Percentiles rank a stretch among this genome's conserved stretches.
Conservation (phyloP, 2,113 vertebrate species). For the Tragelaphus scriptus region DNA sequence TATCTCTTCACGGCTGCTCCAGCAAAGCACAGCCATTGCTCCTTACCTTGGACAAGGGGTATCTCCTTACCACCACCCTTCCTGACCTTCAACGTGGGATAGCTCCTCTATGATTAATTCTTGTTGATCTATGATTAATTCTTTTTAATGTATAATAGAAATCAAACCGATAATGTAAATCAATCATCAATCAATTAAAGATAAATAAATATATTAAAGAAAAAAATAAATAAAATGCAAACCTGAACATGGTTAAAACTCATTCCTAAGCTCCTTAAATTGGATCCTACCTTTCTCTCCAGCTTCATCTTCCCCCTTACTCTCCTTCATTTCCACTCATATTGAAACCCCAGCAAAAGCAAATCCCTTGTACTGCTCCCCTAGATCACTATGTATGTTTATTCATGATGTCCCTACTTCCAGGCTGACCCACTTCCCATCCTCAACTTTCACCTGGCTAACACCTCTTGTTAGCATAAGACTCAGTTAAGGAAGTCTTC, state of each 20-base stretch:
- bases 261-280: neutral
- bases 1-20: too few species aligned
- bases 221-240: neutral
- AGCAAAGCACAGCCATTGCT: too few species aligned
- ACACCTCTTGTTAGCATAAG: neutral
- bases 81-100: too few species aligned
- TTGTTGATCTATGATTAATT: neutral
- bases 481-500: neutral
- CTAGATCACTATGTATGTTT: neutral
- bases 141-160: neutral
- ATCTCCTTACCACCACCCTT: too few species aligned
- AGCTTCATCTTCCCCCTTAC: neutral
- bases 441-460: neutral
- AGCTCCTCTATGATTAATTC: too few species aligned
- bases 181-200: neutral
- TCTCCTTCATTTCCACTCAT: neutral
- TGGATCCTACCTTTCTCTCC: neutral
- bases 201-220: neutral
- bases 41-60: too few species aligned
- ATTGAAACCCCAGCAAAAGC: neutral
- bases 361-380: neutral
- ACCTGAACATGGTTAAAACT: conserved; percentile 8
- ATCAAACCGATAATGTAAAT: neutral
- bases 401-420: neutral
- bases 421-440: neutral